Evolutionary conservation across 2,888 invertebrate genomes (phyloP).

Genomic region (Nineta flava): DNA sequence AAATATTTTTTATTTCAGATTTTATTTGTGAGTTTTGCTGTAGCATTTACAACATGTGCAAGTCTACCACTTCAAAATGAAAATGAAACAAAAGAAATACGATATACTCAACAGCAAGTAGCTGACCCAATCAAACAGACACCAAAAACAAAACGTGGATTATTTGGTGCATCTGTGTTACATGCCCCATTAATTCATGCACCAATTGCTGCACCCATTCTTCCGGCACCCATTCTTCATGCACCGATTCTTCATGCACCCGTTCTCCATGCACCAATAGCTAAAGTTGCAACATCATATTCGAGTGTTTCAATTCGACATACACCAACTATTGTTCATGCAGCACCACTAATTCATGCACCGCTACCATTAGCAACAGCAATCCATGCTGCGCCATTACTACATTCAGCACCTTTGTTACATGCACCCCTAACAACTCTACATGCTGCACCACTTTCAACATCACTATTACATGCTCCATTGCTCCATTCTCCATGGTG

Average conservation of each 20-base stretch:
- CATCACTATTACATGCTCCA: neutral
- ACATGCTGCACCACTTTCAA: neutral
- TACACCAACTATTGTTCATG: neutral
- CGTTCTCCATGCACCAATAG: neutral
- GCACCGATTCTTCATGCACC: neutral
- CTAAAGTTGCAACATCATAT: neutral
- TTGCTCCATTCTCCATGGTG: neutral
- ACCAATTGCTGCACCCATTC: conserved; percentile 1
- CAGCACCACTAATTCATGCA: neutral
- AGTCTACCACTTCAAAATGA: neutral
- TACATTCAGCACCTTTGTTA: neutral
- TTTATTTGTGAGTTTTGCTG: neutral
- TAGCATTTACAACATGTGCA: neutral
- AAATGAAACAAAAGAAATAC: neutral
- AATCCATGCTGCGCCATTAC: neutral
- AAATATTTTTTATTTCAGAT: neutral
- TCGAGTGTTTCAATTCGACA: neutral
- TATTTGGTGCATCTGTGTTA: neutral
- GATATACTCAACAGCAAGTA: neutral
- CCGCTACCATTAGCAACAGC: too few relatives aligned
- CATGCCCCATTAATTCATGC: conserved; percentile 3
- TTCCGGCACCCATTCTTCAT: neutral
- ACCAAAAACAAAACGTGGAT: conserved; percentile 1
- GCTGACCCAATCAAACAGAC: neutral
- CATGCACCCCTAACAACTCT: neutral